phyloP scores from a whole-genome alignment of 2,888 invertebrate species.

The Germaria angustata region DNA sequence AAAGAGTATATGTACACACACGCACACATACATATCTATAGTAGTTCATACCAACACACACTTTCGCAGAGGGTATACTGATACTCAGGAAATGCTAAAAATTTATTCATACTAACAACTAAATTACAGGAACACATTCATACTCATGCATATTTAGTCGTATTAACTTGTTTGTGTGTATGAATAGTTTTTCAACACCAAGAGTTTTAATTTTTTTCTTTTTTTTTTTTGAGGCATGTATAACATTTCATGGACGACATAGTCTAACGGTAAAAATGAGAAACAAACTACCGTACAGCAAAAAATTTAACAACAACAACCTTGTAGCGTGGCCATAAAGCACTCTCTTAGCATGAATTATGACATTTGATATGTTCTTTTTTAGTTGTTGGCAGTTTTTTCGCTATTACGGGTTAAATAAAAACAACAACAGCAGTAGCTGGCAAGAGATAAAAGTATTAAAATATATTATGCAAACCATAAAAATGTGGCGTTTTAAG shows the following conservation, averaged over 20 bases:
- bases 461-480: slow-evolving; percentile 46
- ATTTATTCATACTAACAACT: slow-evolving; percentile 30
- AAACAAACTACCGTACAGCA: not conserved
- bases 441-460: slow-evolving; percentile 17
- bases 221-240: slow-evolving; percentile 24
- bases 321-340: slow-evolving; percentile 58
- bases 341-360: slow-evolving; percentile 67
- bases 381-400: slow-evolving; percentile 17
- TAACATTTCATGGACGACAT: slow-evolving; percentile 59
- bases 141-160: slow-evolving; percentile 12
- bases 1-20: slow-evolving; percentile 9
- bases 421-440: slow-evolving; percentile 4
- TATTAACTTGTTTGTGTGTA: not conserved
- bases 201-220: slow-evolving; percentile 3
- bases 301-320: not conserved
- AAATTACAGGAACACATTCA: slow-evolving; percentile 28
- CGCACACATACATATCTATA: not conserved
- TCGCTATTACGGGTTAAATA: slow-evolving; percentile 26
- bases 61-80: not conserved
- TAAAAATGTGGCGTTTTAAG: slow-evolving; percentile 35
- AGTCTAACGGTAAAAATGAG: slow-evolving; percentile 36
- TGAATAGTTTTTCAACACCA: slow-evolving; percentile 21
- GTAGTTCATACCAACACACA: not conserved
- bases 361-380: slow-evolving; percentile 67
- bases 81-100: slow-evolving; percentile 2